Evolutionary conservation across 2,888 invertebrate species (phyloP), one percentile per base, ranked within the genome.

Genomic region (Meganola albula): DNA sequence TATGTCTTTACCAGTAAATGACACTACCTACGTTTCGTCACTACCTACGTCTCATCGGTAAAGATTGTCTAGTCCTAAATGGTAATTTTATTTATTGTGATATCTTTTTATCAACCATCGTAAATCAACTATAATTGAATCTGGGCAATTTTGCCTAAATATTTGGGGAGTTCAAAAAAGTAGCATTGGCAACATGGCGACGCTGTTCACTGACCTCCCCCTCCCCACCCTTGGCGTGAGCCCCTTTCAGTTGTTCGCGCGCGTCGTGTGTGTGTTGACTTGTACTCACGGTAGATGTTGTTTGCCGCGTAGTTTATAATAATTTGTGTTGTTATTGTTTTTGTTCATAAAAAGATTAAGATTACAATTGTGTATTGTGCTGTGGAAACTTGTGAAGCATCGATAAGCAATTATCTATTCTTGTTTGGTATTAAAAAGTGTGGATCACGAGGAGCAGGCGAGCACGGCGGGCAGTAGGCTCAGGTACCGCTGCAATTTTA

Each of bases 391-490:
- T 64, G 72, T 63, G 66, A 47, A 47, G 43, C 45, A 50, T 43
- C 43, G 34, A 45, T 40, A 27, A 41, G 46, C 53, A 48, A 57
- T 7, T 20, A 20, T 20, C 8, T n/a, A n/a, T n/a, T n/a, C n/a
- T 61, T 46, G 58, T 59, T 53, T 44, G 43, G 51, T 49, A 45
- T 34, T 41, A 38, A 55, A 60, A 54, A 65, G 53, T 64, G 73
- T 75, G 67, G 66, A 71, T 66, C 53, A 58, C 53, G 54, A 62
- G 64, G 58, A 69, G 58, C 58, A 63, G 63, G 64, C 66, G 63
- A 67, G 71, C 69, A 80, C 83, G 80, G 75, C 78, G 70, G 70
- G 63, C 76, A 69, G 74, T 76, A 80, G 76, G 79, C 76, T 75
- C 74, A 79, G 84, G 84, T 83, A 78, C 63, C 64, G 64, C 74